A percentile compares a stretch with the other conserved stretches of the same genome.
These are phyloP conservation scores for Podarcis muralis DNA, from an alignment of 2,113 vertebrate species.

Conservation along the genomic window DNA sequence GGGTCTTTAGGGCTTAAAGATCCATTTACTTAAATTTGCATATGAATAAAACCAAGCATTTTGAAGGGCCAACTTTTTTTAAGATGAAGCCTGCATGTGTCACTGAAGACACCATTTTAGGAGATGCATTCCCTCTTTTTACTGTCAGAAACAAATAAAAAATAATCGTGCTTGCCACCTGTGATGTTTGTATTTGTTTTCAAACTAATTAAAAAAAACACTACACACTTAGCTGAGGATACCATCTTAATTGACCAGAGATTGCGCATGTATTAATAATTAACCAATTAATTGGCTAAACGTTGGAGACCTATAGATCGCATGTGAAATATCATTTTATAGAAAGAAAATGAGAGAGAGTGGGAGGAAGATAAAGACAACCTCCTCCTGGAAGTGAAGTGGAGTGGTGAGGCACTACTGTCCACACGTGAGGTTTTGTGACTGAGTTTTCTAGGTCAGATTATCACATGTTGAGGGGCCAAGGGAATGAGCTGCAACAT, in stretches of 20 bases:
- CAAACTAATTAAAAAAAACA: background rate
- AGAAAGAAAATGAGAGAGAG: background rate
- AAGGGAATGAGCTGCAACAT: conserved; percentile 2
- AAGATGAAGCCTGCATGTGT: no score
- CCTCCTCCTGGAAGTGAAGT: background rate
- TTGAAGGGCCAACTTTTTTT: background rate
- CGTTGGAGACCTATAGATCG: background rate
- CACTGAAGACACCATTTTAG: background rate
- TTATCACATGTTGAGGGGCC: background rate
- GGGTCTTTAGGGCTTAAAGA: background rate
- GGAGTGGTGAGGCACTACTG: background rate
- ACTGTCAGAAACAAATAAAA: no score
- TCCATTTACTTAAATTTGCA: background rate
- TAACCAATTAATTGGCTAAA: background rate
- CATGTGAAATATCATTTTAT: background rate
- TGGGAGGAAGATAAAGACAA: background rate
- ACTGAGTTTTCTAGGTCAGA: background rate
- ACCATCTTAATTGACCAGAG: background rate
- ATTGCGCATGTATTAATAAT: background rate
- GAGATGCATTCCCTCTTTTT: background rate
- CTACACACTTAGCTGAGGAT: background rate
- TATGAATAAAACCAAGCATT: background rate
- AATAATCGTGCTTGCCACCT: background rate
- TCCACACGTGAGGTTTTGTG: background rate
- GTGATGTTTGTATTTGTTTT: background rate